These are phyloP conservation scores for Anser cygnoides DNA, from an alignment of 2,113 vertebrate genomes.

Conservation along the genomic window DNA sequence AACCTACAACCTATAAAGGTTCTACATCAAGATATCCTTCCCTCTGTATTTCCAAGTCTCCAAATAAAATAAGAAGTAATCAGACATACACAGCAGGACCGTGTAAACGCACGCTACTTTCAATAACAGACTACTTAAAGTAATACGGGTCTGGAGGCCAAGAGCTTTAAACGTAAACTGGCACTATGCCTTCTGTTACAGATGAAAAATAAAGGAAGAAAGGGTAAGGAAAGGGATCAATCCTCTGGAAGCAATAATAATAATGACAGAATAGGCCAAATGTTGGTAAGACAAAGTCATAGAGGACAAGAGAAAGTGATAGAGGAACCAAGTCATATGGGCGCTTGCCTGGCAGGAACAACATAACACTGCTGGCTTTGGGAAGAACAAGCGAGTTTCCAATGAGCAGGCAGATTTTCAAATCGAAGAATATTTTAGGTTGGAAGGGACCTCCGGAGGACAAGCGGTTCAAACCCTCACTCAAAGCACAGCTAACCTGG, in stretches of 20 bases:
- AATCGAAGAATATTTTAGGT: background rate
- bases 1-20: background rate
- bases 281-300: background rate
- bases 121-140: background rate
- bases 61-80: background rate
- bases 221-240: background rate
- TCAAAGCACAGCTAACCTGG: background rate
- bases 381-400: background rate
- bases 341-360: background rate
- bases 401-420: background rate
- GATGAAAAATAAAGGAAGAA: background rate
- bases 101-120: background rate
- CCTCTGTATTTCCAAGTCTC: background rate
- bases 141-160: background rate
- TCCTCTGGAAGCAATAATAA: background rate
- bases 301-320: background rate
- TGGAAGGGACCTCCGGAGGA: background rate
- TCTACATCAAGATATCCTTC: background rate
- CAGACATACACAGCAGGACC: background rate
- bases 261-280: background rate
- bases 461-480: background rate
- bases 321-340: background rate
- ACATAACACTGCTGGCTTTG: background rate
- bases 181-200: background rate
- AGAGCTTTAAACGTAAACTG: background rate